These are phyloP conservation scores for Kradibia gibbosae DNA, from an alignment of 1,140 invertebrate genomes.

Conservation along the genomic window DNA sequence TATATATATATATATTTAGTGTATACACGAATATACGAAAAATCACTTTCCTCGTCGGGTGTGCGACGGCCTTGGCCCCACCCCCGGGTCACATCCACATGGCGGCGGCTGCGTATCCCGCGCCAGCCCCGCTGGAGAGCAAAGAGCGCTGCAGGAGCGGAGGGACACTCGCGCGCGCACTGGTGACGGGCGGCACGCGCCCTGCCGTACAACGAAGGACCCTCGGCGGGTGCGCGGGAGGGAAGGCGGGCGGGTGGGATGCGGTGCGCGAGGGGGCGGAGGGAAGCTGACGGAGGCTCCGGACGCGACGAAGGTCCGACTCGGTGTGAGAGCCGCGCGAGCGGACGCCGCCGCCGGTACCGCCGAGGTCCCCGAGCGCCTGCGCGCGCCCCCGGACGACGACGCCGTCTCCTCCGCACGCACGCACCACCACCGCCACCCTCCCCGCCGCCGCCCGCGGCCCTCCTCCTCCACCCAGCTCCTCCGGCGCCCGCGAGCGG, in stretches of 20 bases:
- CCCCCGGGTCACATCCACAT: slow-evolving; percentile 2
- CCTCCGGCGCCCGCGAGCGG: not conserved
- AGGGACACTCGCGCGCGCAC: not conserved
- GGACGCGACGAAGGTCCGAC: slow-evolving; percentile 38
- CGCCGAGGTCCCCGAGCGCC: not conserved
- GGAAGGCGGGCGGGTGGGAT: too few species aligned
- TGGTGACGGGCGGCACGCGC: not conserved
- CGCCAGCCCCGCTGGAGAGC: too few species aligned
- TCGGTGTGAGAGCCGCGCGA: slow-evolving; percentile 30
- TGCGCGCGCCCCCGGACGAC: not conserved
- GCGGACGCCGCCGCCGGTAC: not conserved
- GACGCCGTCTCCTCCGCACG: too few species aligned
- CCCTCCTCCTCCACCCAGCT: not conserved
- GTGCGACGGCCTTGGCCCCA: too few species aligned
- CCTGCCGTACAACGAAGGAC: not conserved
- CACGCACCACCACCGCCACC: not conserved
- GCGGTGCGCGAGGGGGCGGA: not conserved
- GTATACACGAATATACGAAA: too few species aligned
- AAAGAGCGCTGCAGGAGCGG: too few species aligned
- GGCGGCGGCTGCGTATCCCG: too few species aligned
- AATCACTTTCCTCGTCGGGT: too few species aligned
- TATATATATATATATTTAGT: too few species aligned
- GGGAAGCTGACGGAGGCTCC: not conserved
- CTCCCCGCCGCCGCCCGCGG: not conserved
- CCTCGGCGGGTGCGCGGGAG: not conserved